Evolutionary conservation across 1,140 invertebrate species (phyloP).

Genomic region (Drosophila elegans): DNA sequence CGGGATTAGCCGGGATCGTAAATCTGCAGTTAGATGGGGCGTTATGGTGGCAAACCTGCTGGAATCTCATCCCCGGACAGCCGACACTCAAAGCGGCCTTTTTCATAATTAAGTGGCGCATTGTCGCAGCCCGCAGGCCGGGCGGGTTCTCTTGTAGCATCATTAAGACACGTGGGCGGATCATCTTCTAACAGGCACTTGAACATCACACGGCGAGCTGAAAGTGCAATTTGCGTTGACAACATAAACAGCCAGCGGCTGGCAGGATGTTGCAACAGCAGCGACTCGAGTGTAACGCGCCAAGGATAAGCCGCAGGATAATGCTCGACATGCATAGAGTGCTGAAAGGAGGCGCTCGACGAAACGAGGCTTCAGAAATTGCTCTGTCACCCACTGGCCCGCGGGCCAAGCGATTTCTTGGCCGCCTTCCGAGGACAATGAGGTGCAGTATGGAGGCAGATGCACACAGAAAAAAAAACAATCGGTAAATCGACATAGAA

Average conservation of each 20-base stretch:
- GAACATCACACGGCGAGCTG: constrained; percentile 75
- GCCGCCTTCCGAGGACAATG: constrained; percentile 45
- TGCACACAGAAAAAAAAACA: too few species aligned
- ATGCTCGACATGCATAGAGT: constrained; percentile 41
- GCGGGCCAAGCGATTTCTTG: constrained; percentile 48
- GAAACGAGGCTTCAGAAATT: constrained; percentile 18
- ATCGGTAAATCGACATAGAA: too few species aligned
- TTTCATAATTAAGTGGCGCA: constrained; percentile 77
- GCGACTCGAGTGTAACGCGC: constrained; percentile 34
- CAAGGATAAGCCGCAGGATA: constrained; percentile 52
- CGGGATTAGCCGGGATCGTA: constrained; percentile 67
- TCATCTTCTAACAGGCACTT: constrained; percentile 76
- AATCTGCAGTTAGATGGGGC: constrained; percentile 57
- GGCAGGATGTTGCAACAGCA: constrained; percentile 20
- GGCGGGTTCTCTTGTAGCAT: constrained; percentile 58
- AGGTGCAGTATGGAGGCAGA: too few species aligned
- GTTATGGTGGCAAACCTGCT: constrained; percentile 31
- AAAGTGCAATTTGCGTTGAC: constrained; percentile 75
- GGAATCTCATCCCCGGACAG: constrained; percentile 2
- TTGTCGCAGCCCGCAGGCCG: constrained; percentile 40
- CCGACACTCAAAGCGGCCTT: constrained; percentile 62
- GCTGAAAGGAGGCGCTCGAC: constrained; percentile 1
- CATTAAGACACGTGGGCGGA: constrained; percentile 73
- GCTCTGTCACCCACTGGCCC: constrained; percentile 52
- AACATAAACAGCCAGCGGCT: constrained; percentile 47